Evolutionary conservation across 2,113 vertebrate genomes (phyloP).

Genomic region (Eulemur macaco): DNA sequence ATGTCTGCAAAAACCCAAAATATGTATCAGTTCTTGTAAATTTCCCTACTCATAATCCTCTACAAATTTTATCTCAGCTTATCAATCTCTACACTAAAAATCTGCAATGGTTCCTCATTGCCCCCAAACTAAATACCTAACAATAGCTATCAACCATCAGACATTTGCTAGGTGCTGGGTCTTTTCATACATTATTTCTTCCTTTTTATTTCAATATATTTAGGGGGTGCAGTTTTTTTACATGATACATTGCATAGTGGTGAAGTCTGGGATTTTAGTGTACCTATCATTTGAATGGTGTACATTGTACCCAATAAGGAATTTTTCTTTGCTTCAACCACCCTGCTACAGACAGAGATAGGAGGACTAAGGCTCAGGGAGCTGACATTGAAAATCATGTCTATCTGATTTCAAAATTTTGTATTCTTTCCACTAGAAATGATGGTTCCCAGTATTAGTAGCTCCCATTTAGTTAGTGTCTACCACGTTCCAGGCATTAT

Average conservation of each 20-base stretch:
- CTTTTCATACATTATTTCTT: background rate
- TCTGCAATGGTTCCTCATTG: background rate
- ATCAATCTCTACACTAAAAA: background rate
- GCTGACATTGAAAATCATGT: background rate
- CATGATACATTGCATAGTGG: too few species aligned
- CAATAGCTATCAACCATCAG: background rate
- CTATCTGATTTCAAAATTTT: background rate
- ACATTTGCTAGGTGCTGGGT: background rate
- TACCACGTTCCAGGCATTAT: background rate
- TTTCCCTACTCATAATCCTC: background rate
- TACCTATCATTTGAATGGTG: too few species aligned
- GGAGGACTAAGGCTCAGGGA: background rate
- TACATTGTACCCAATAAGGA: too few species aligned
- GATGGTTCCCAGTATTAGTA: background rate
- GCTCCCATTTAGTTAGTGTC: background rate
- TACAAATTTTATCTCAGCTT: background rate
- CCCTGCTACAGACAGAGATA: background rate
- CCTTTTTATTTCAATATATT: too few species aligned
- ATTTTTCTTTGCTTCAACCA: background rate
- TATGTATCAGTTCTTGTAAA: background rate
- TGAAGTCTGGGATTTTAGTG: too few species aligned
- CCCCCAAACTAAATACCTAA: background rate
- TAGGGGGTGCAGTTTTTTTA: too few species aligned
- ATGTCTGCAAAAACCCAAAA: background rate
- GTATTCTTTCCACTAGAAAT: background rate